A percentile compares a stretch with the other conserved stretches of the same genome.
phyloP scores from a whole-genome alignment of 2,888 invertebrate species.

The Operophtera brumata region DNA sequence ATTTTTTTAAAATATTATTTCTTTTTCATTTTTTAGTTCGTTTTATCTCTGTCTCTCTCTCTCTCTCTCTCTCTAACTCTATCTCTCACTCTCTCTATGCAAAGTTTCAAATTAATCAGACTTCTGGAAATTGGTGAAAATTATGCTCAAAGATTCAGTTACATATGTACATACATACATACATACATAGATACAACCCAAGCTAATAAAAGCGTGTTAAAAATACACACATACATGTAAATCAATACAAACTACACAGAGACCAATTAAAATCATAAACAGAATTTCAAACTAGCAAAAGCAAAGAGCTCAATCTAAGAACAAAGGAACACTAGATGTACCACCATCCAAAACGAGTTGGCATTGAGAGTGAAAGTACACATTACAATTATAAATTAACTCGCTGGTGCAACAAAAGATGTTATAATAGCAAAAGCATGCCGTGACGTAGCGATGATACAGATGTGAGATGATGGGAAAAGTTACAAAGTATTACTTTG shows the following conservation, averaged over 20 bases:
- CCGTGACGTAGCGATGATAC: slow-evolving; percentile 32
- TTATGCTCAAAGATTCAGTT: too few species aligned
- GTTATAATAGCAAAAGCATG: slow-evolving; percentile 38
- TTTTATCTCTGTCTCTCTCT: too few species aligned
- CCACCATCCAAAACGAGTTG: slow-evolving; percentile 17
- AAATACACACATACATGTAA: too few species aligned
- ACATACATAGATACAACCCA: too few species aligned
- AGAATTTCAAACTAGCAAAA: slow-evolving; percentile 7
- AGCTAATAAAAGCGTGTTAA: too few species aligned
- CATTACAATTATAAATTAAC: slow-evolving; percentile 29
- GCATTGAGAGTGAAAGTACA: slow-evolving; percentile 32
- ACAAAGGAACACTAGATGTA: neutral
- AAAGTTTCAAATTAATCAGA: too few species aligned
- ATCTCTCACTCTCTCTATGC: too few species aligned
- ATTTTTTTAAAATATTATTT: too few species aligned
- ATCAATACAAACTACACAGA: neutral
- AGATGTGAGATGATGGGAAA: slow-evolving; percentile 26
- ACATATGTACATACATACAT: too few species aligned
- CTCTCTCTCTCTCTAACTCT: too few species aligned
- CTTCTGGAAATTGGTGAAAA: too few species aligned
- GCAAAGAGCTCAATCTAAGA: neutral
- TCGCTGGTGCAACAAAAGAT: slow-evolving; percentile 34
- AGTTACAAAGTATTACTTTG: slow-evolving; percentile 8
- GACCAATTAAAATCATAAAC: neutral
- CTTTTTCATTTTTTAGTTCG: too few species aligned